These are phyloP conservation scores for Acromyrmex echinatior DNA, from an alignment of 1,140 invertebrate genomes.

Conservation along the genomic window DNA sequence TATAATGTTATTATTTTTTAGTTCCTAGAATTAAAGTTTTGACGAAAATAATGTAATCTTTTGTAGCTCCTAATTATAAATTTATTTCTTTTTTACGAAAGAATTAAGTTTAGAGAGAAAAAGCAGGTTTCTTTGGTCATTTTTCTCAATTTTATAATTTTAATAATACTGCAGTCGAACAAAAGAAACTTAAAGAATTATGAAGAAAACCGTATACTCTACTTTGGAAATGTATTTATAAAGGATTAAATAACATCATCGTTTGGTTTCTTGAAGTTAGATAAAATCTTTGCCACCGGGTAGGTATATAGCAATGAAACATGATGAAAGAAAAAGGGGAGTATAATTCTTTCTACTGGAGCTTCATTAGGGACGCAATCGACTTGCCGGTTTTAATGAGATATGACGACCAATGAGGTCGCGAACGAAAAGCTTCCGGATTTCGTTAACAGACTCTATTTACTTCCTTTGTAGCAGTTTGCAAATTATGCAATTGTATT, in stretches of 20 bases:
- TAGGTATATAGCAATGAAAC: background rate
- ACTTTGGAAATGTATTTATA: background rate
- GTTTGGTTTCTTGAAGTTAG: background rate
- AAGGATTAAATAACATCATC: background rate
- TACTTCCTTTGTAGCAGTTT: background rate
- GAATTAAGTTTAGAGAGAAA: background rate
- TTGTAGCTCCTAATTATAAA: background rate
- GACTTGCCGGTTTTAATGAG: constrained; percentile 50
- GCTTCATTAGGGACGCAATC: constrained; percentile 28
- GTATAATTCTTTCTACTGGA: constrained; percentile 4
- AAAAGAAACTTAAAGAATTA: background rate
- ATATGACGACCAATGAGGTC: constrained; percentile 13
- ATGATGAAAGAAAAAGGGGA: background rate
- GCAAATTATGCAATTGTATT: background rate
- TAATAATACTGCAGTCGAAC: background rate
- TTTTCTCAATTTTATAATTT: background rate
- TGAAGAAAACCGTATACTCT: background rate
- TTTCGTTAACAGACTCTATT: constrained; percentile 34
- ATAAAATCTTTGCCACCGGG: background rate
- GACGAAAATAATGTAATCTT: background rate
- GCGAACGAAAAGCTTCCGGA: constrained; percentile 23
- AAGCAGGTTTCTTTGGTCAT: background rate
- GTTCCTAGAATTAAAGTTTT: background rate
- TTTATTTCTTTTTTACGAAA: background rate
- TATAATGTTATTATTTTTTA: background rate